These are phyloP conservation scores for Sus scrofa DNA, from an alignment of 2,113 vertebrate species.

Conservation along the genomic window DNA sequence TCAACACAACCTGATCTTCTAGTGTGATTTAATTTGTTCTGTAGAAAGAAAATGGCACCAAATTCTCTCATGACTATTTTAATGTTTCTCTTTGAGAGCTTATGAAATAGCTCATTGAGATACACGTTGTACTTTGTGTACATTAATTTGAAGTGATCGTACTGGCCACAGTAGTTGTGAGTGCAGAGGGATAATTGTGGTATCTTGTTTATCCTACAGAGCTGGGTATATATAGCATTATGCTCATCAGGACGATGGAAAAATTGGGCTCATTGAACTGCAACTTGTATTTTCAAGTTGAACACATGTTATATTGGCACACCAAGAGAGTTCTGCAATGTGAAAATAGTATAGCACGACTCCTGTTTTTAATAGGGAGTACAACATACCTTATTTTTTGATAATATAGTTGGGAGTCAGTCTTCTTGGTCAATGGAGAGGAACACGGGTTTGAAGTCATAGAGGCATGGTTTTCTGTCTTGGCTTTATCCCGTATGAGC, in stretches of 20 bases:
- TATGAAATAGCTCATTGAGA: not conserved
- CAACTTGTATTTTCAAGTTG: not conserved
- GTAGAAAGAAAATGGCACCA: constrained; percentile 15
- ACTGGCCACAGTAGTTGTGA: not conserved
- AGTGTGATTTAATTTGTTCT: constrained; percentile 37
- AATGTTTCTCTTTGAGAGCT: constrained; percentile 13
- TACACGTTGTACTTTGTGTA: not conserved
- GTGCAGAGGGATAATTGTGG: constrained; percentile 19
- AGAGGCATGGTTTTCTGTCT: not conserved
- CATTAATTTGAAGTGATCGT: not conserved
- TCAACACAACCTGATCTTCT: constrained; percentile 22
- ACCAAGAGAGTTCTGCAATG: not conserved
- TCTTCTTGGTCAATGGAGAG: not conserved
- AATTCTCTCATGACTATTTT: not conserved
- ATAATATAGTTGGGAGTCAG: not conserved
- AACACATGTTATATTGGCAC: not conserved
- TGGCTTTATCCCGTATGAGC: not conserved
- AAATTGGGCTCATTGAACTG: constrained; percentile 6
- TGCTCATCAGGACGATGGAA: not conserved
- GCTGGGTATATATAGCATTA: not conserved
- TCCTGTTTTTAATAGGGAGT: constrained; percentile 1
- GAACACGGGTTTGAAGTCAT: not conserved
- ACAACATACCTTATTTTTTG: not conserved
- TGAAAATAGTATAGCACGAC: not conserved
- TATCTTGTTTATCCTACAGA: constrained; percentile 34